Base-by-base conservation (phyloP, 1,140 invertebrate genomes). In the Potamilus streckersoni region DNA sequence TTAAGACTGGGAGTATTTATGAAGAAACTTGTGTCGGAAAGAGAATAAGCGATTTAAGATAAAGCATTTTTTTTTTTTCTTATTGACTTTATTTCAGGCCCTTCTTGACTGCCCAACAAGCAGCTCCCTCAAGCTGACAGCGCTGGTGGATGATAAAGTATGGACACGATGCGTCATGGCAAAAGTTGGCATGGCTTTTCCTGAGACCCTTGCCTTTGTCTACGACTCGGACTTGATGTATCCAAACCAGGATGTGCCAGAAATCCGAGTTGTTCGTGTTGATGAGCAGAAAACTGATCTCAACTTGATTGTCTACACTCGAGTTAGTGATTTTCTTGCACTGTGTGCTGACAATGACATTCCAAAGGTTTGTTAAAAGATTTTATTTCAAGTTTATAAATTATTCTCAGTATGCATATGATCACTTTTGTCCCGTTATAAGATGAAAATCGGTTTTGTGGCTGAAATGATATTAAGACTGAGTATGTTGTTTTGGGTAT, bases 71-170 rank as follows among this genome's bases (percentile, higher is more conserved):
- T 49, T 49, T 49, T 49, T 49, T 1, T 1, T 49, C 11, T 2
- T n/a, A n/a, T n/a, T n/a, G n/a, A n/a, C n/a, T 0, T 49, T 49
- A 8, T 49, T 49, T 49, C 38, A 49, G 38, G 38, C 38, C 11
- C 38, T 49, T 49, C 69, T 85, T 19, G 83, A 85, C 19, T 79
- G 78, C 49, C 83, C 83, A 2, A 80, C 81, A 78, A 80, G 79
- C 23, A 81, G 79, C 56, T 83, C 83, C 2, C 14, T 80, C 17
- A 69, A 79, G n/a, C 61, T 85, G 27, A 77, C 69, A 57, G 71
- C 73, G 31, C 27, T 73, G 13, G 77, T 81, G 2, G 83, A 85
- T 31, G 79, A 85, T 66, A 85, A 82, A 74, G 64, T 85, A 0
- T 76, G 76, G 74, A 85, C 82, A 15, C 56, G 82, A n/a, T 73